phyloP scores from a whole-genome alignment of 2,113 vertebrate genomes.

The Galeopterus variegatus region DNA sequence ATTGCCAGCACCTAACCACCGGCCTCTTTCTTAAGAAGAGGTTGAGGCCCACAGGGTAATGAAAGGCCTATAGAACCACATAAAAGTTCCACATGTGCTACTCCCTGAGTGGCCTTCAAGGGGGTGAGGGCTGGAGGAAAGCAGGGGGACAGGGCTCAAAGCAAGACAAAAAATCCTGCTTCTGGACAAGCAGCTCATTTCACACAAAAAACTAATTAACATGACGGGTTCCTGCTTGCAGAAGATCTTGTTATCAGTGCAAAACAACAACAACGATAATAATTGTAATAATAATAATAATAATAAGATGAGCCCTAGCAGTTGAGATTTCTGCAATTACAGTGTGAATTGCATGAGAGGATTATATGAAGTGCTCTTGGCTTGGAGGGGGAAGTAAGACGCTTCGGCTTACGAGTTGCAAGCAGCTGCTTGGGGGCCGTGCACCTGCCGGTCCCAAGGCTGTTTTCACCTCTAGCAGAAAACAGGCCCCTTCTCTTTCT shows the following conservation, averaged over 20 bases:
- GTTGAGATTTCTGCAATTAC: conserved; percentile 93
- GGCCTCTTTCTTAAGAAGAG: conserved; percentile 85
- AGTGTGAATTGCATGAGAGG: conserved; percentile 94
- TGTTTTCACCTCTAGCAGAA: conserved; percentile 91
- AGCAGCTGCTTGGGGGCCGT: conserved; percentile 93
- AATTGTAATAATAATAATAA: conserved; percentile 88
- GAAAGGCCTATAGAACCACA: conserved; percentile 85
- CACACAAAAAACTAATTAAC: conserved; percentile 90
- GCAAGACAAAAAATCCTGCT: conserved; percentile 80
- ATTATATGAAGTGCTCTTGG: conserved; percentile 95
- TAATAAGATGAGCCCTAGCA: conserved; percentile 88
- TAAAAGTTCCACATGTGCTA: conserved; percentile 88
- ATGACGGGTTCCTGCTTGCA: conserved; percentile 86
- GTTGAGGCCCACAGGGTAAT: conserved; percentile 86
- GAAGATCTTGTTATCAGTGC: conserved; percentile 88
- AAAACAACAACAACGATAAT: conserved; percentile 77
- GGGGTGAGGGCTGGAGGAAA: conserved; percentile 78
- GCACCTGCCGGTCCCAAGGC: conserved; percentile 94
- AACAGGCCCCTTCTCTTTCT: conserved; percentile 87
- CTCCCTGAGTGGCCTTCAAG: conserved; percentile 87
- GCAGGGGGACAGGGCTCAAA: conserved; percentile 64
- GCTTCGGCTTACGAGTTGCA: conserved; percentile 89
- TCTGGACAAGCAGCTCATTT: conserved; percentile 86
- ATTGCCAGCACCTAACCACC: conserved; percentile 85
- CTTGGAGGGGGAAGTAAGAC: conserved; percentile 89